phyloP scores from a whole-genome alignment of 2,797 vertebrate species.

The Corythornis leucogaster region DNA sequence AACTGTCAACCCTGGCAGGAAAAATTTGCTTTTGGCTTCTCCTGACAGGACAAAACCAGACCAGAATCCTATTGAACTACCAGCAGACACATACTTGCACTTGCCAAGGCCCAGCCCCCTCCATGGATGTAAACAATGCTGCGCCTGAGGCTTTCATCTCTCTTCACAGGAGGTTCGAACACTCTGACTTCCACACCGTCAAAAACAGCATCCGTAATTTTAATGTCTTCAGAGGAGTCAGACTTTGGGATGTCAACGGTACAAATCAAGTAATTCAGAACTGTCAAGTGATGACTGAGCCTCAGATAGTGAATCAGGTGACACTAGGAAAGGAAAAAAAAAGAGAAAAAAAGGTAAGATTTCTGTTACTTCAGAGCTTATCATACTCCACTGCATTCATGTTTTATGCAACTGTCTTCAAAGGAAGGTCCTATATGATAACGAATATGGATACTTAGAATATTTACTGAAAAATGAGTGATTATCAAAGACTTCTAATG shows the following conservation, averaged over 20 bases:
- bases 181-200: slow-evolving; percentile 88
- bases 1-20: background rate
- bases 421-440: background rate
- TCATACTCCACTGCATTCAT: accelerated
- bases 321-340: slow-evolving; percentile 70
- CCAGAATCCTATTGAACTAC: background rate
- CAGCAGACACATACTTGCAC: slow-evolving; percentile 83
- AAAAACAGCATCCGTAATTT: slow-evolving; percentile 86
- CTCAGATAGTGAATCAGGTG: slow-evolving; percentile 83
- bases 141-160: slow-evolving; percentile 81
- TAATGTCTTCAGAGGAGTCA: slow-evolving; percentile 71
- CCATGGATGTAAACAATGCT: slow-evolving; percentile 90
- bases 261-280: slow-evolving; percentile 73
- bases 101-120: slow-evolving; percentile 92
- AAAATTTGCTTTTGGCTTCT: background rate
- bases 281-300: slow-evolving; percentile 78
- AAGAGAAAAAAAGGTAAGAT: background rate
- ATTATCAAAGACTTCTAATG: background rate
- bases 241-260: slow-evolving; percentile 77
- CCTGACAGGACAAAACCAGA: background rate
- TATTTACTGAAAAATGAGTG: background rate
- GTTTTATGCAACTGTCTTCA: background rate
- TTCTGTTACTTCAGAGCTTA: background rate
- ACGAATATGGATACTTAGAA: background rate
- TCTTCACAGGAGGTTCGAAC: slow-evolving; percentile 82